Percentiles rank a stretch among this genome's conserved stretches.
Evolutionary conservation across 1,140 invertebrate species (phyloP).

Genomic region (Brachionus rotundiformis): DNA sequence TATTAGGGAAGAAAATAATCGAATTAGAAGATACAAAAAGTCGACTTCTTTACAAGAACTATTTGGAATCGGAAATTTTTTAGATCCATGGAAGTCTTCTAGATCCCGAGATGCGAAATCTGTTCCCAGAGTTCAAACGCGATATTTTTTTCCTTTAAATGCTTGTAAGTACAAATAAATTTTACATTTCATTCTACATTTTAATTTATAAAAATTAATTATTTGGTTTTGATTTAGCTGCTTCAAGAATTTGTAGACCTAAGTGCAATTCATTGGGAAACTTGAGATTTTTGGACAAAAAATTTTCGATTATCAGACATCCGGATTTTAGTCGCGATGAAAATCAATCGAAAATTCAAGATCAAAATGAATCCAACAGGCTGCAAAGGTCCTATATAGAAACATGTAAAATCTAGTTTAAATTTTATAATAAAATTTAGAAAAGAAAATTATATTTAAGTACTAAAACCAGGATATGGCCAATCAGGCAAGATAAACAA

Average conservation of each 20-base stretch:
- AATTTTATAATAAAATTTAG: neutral
- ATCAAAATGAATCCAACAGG: neutral
- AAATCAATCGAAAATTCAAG: neutral
- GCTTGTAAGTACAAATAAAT: slow-evolving; percentile 67
- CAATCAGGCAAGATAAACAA: neutral
- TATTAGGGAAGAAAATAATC: neutral
- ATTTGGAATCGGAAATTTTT: slow-evolving; percentile 49
- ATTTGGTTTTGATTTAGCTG: no score
- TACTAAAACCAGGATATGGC: slow-evolving; percentile 19
- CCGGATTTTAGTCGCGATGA: neutral
- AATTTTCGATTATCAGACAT: neutral
- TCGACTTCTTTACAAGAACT: neutral
- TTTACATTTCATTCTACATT: slow-evolving; percentile 55
- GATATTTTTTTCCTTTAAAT: slow-evolving; percentile 94
- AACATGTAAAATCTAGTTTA: neutral
- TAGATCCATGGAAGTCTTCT: slow-evolving; percentile 95
- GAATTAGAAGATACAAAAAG: neutral
- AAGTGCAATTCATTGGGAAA: neutral
- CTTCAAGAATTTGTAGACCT: neutral
- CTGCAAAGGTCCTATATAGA: neutral
- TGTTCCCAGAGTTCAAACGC: slow-evolving; percentile 81
- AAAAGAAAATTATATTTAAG: no score
- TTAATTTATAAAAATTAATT: neutral
- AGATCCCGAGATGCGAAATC: slow-evolving; percentile 86
- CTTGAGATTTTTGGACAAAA: neutral